Base-by-base conservation (phyloP, 2,888 invertebrate species). In the Cryptus viduatorius region DNA sequence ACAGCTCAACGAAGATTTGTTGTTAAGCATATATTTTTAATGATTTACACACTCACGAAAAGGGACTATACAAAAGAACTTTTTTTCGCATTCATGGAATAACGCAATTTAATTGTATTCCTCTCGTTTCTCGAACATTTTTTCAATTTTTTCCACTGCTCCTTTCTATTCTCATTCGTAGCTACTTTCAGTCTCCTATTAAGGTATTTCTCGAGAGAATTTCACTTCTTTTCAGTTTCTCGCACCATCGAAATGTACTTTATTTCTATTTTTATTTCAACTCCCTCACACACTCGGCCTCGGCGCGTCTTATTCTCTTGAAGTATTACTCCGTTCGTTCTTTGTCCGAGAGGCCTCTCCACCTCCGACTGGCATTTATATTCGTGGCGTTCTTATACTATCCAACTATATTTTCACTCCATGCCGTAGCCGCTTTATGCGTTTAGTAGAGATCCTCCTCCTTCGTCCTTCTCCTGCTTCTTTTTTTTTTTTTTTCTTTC, bases 31-130 rank as follows among this genome's bases (percentile, higher is more conserved):
- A 37, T 37, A 37, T 37, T 37, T 37, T 37, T 4, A 8, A 37
- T 8, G 37, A 37, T 37, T 37, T 37, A 37, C 37, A 37, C 1
- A 37, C 5, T 8, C 37, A 1, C 37, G 37, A 37, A 37, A 7
- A 5, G 37, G 37, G 7, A 37, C 37, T 7, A 5, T 37, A 8
- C 5, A 37, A 37, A 1, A 8, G 64, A 64, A n/a, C 14, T 64
- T n/a, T 64, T 12, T 42, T 80, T 42, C 29, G 64, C 46, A 61
- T 79, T 65, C 77, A 75, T 29, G 61, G 48, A 68, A 73, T 59
- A 64, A 56, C 24, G 78, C 79, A 73, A 79, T 75, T 67, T 72
- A 76, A 73, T 76, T 75, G 29, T 64, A 42, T 8, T 64, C 24
- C 24, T 59, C 37, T 29, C 29, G 12, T 59, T 29, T 59, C 14